Percentiles rank a stretch among this genome's conserved stretches.
Evolutionary conservation across 2,113 vertebrate species (phyloP).

Genomic region (Gorilla gorilla): DNA sequence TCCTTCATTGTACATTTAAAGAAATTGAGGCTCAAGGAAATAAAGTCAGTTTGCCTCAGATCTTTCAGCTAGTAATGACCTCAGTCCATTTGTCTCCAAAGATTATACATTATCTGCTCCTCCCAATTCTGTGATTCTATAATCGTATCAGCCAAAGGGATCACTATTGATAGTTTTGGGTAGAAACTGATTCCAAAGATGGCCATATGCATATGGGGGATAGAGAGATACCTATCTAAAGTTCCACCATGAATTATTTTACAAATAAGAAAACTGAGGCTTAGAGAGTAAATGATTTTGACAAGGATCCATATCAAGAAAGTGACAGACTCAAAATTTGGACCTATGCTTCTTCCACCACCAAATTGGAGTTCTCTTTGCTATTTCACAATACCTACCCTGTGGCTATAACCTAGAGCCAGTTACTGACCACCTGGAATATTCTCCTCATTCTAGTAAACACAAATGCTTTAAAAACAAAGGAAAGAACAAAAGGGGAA

Average conservation of each 20-base stretch:
- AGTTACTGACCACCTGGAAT: slow-evolving; percentile 30
- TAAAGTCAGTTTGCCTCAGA: neutral
- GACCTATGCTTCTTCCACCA: neutral
- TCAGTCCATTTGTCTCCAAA: neutral
- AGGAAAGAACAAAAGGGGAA: neutral
- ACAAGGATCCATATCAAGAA: neutral
- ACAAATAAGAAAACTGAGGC: neutral
- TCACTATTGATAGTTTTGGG: neutral
- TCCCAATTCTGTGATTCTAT: neutral
- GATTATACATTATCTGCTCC: neutral
- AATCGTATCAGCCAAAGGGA: neutral
- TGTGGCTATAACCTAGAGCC: neutral
- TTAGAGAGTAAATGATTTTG: neutral
- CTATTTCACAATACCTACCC: neutral
- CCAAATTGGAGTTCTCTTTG: neutral
- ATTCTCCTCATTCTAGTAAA: slow-evolving; percentile 9
- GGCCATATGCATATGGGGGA: neutral
- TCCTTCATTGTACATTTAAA: neutral
- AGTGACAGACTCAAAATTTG: neutral
- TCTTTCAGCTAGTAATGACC: neutral
- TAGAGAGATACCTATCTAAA: neutral
- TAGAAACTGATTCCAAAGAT: neutral
- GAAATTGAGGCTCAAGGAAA: slow-evolving; percentile 4
- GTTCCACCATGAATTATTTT: neutral
- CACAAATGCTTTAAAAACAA: slow-evolving; percentile 63